Conservation (phyloP, 37 sponge, comb jelly and placozoan genomes). For the Aplysina aerophoba region DNA sequence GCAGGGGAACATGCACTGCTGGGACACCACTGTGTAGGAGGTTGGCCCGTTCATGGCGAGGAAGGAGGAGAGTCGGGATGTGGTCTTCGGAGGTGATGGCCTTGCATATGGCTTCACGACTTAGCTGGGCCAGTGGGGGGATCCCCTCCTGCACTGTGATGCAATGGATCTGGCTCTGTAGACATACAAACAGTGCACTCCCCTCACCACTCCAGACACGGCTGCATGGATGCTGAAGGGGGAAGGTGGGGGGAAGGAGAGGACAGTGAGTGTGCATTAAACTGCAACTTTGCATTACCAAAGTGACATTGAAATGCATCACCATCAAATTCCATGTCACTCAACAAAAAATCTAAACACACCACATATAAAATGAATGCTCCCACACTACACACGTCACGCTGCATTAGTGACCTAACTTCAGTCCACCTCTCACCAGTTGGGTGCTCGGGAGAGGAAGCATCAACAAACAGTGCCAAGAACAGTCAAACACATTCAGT, state of each 20-base stretch:
- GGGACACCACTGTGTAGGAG: too few species aligned
- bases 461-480: background rate
- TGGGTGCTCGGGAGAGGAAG: background rate
- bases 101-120: slow-evolving; percentile 6
- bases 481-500: background rate
- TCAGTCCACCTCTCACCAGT: too few species aligned
- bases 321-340: too few species aligned
- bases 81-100: background rate
- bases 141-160: background rate
- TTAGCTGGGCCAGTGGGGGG: slow-evolving; percentile 28
- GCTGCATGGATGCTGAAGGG: background rate
- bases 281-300: too few species aligned
- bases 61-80: background rate
- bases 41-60: too few species aligned
- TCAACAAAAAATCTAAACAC: too few species aligned
- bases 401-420: too few species aligned
- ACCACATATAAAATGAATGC: too few species aligned
- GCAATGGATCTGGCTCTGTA: slow-evolving; percentile 7
- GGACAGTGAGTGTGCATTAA: too few species aligned
- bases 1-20: background rate
- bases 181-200: background rate
- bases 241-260: too few species aligned
- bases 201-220: background rate
- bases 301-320: too few species aligned
- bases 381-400: too few species aligned